Evolutionary conservation across 2,888 invertebrate species (phyloP), one percentile per base, ranked within the genome.

Genomic region (Spodoptera exigua): DNA sequence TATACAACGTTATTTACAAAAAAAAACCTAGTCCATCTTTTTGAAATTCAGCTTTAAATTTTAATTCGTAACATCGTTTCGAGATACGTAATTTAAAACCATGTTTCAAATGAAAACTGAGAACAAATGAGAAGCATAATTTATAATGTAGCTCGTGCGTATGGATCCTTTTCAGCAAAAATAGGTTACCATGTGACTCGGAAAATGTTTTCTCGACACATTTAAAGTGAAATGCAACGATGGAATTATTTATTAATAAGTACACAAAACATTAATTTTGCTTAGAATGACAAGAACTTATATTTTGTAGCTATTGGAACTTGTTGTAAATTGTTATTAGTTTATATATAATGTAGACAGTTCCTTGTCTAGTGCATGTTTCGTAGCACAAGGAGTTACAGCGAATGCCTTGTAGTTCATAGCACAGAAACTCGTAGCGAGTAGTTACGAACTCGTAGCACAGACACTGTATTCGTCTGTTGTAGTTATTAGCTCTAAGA

Each of bases 121-220:
- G 43, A 48, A 60, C 21, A 61, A 32, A 32, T 18, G 18, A 16
- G 9, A 12, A 16, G 49, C 37, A 49, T 63, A 49, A 63, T 61
- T 68, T 49, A 68, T 68, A 48, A 62, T 16, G 34, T 39, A 60
- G 27, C 48, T 18, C 43, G 34, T 67, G 61, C 61, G 68, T 68
- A 60, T n/a, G n/a, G n/a, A n/a, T 67, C 61, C 18, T 48, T 62
- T 35, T 5, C 13, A 48, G 43, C 37, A 35, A 18, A 62, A 60
- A 41, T 41, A 41, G 9, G 41, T 18, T 41, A 12, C 12, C 12
- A 41, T 41, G 35, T 35, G 34, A 60, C 48, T 60, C 49, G 17
- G 45, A 68, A 62, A 48, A 68, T 17, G 35, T 21, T 21, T 9
- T 12, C 10, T n/a, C 12, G n/a, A 36, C 32, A 12, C 27, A 45